Base-by-base conservation (phyloP, 2,113 vertebrate genomes). In the Tenrec ecaudatus region DNA sequence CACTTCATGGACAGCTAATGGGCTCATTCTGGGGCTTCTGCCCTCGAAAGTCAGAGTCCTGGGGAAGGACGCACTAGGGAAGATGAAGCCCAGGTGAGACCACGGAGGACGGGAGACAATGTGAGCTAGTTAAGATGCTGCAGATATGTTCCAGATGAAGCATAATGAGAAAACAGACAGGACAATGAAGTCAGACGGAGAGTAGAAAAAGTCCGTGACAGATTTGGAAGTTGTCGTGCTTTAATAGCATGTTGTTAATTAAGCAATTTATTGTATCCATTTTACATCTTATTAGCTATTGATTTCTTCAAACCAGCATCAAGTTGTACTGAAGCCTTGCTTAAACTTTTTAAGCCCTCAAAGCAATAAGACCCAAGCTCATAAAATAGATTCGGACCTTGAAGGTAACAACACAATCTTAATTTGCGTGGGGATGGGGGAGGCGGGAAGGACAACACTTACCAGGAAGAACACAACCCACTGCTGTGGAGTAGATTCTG, bases 271-370 rank as follows among this genome's bases (percentile, higher is more conserved):
- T 96, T 89, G 76, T 93, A 95, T 92, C 92, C 27, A 25, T 87
- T 96, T 96, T 96, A 92, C 84, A 96, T 95, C 89, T 92, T 96
- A 96, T 94, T 96, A 95, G 87, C 68, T 94, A 96, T 87, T 96
- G 97, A 94, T 89, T 96, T 96, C 83, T 78, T 71, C 10, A 40
- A 95, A 88, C 66, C 38, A 90, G 58, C 40, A 60, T 93, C 95
- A 95, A 93, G 69, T 91, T 95, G 81, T 92, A 20, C 73, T 90
- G 77, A 95, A 95, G 75, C 23, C 89, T 93, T 90, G 66, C 81
- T 95, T 92, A 93, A 96, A 96, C 82, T 90, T 95, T 93, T 83
- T 84, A 23, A 87, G 68, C 58, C 78, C 91, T 88, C 53, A 89
- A 95, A 69, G 85, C 77, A 94, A 92, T 77, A 88, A 79, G 47